Conservation (phyloP, 64 coral and sea anemone genomes). For the Platygyra sinensis region DNA sequence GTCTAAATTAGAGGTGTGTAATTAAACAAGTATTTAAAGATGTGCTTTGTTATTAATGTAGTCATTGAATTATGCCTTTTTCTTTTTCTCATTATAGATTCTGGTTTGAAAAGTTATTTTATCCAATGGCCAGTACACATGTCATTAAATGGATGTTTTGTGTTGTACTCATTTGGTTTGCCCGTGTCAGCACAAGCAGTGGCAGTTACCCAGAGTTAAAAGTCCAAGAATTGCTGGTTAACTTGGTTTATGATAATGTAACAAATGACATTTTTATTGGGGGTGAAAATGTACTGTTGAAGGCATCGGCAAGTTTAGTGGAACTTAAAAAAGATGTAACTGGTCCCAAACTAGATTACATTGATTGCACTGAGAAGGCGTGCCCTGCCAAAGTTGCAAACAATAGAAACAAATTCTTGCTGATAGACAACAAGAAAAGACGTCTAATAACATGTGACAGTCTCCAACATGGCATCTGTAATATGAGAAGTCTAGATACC, state of each 20-base stretch:
- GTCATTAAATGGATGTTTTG: too few species aligned
- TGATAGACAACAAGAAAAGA: constrained; percentile 53
- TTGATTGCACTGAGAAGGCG: neutral
- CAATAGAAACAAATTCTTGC: constrained; percentile 75
- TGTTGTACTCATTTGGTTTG: too few species aligned
- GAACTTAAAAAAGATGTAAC: constrained; percentile 17
- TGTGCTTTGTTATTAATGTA: too few species aligned
- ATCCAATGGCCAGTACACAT: too few species aligned
- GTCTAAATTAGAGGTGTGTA: too few species aligned
- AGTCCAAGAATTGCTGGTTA: constrained; percentile 41
- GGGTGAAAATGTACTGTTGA: constrained; percentile 69
- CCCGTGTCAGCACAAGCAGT: too few species aligned
- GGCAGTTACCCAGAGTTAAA: constrained; percentile 13
- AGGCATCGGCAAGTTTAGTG: constrained; percentile 39
- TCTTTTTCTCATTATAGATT: too few species aligned
- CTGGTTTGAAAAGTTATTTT: too few species aligned
- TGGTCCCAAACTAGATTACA: constrained; percentile 58
- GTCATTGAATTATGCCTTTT: too few species aligned
- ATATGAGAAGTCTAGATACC: constrained; percentile 55
- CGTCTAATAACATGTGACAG: constrained; percentile 75
- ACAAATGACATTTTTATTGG: constrained; percentile 75
- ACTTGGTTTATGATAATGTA: constrained; percentile 57
- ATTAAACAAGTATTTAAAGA: too few species aligned
- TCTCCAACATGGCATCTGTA: constrained; percentile 66
- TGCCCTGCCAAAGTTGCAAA: neutral